phyloP scores from a whole-genome alignment of 1,140 invertebrate genomes.

The Oncopeltus fasciatus region DNA sequence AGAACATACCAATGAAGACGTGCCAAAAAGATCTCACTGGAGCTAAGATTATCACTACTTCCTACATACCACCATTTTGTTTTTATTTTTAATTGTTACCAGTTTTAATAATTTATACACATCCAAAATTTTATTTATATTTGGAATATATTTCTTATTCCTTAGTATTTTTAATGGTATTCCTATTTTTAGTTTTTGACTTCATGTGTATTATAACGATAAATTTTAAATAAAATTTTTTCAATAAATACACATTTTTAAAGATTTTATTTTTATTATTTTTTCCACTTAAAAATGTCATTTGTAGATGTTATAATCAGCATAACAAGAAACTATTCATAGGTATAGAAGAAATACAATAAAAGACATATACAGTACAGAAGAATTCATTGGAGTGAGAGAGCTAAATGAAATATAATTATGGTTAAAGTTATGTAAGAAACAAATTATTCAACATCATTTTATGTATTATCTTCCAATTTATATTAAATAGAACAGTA shows the following conservation, averaged over 20 bases:
- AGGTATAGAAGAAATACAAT: too few relatives aligned
- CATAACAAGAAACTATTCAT: too few relatives aligned
- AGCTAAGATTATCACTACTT: conserved; percentile 4
- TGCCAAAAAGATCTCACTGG: conserved; percentile 16
- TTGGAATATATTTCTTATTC: conserved; percentile 10
- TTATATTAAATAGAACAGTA: too few relatives aligned
- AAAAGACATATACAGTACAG: too few relatives aligned
- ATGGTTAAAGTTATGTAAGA: too few relatives aligned
- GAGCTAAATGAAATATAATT: too few relatives aligned
- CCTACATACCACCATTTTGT: conserved; percentile 6
- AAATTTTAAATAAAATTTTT: conserved; percentile 6
- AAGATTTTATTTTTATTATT: not conserved
- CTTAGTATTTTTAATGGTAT: conserved; percentile 11
- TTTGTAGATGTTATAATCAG: too few relatives aligned
- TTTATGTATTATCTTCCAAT: too few relatives aligned
- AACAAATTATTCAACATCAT: too few relatives aligned
- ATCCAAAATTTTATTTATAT: conserved; percentile 6
- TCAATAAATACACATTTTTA: not conserved
- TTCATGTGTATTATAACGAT: conserved; percentile 9
- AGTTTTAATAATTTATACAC: conserved; percentile 9
- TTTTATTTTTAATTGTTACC: conserved; percentile 7
- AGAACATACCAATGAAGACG: conserved; percentile 1
- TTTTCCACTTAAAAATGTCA: too few relatives aligned
- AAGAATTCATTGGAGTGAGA: too few relatives aligned
- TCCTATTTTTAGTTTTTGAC: conserved; percentile 4